Evolutionary conservation across 2,888 invertebrate genomes (phyloP).

Genomic region (Watsonalla cultraria): DNA sequence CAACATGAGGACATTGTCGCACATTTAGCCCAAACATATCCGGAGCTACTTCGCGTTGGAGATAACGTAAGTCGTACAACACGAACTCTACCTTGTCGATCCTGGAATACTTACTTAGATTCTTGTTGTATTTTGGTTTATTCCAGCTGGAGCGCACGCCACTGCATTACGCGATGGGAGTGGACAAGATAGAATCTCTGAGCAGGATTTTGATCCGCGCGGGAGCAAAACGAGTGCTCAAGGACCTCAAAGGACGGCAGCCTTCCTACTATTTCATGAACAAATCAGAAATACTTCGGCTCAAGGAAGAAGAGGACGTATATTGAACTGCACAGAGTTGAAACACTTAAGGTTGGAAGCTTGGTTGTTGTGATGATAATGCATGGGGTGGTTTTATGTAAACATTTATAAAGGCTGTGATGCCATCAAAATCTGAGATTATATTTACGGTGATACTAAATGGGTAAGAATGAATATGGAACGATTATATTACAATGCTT

Average conservation of each 20-base stretch:
- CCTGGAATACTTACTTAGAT: neutral
- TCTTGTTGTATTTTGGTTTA: slow-evolving; percentile 17
- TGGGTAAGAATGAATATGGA: slow-evolving; percentile 7
- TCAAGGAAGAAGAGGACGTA: slow-evolving; percentile 90
- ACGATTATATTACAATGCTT: slow-evolving; percentile 30
- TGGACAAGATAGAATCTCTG: slow-evolving; percentile 88
- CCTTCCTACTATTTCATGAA: slow-evolving; percentile 96
- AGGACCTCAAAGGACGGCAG: slow-evolving; percentile 93
- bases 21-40: slow-evolving; percentile 84
- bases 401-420: slow-evolving; percentile 26
- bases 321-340: slow-evolving; percentile 44
- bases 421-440: slow-evolving; percentile 16
- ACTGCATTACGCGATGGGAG: slow-evolving; percentile 94
- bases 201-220: slow-evolving; percentile 89
- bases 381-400: neutral
- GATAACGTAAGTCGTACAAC: slow-evolving; percentile 87
- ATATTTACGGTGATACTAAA: slow-evolving; percentile 22
- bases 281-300: slow-evolving; percentile 89
- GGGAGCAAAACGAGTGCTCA: slow-evolving; percentile 89
- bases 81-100: slow-evolving; percentile 1
- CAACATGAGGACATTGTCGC: slow-evolving; percentile 90
- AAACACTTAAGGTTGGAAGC: slow-evolving; percentile 5
- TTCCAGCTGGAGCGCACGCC: slow-evolving; percentile 90
- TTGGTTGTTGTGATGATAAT: neutral
- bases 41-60: slow-evolving; percentile 85